Percentiles rank a stretch among this genome's conserved stretches.
phyloP scores from a whole-genome alignment of 2,888 invertebrate genomes.

The Escarpia spicata region DNA sequence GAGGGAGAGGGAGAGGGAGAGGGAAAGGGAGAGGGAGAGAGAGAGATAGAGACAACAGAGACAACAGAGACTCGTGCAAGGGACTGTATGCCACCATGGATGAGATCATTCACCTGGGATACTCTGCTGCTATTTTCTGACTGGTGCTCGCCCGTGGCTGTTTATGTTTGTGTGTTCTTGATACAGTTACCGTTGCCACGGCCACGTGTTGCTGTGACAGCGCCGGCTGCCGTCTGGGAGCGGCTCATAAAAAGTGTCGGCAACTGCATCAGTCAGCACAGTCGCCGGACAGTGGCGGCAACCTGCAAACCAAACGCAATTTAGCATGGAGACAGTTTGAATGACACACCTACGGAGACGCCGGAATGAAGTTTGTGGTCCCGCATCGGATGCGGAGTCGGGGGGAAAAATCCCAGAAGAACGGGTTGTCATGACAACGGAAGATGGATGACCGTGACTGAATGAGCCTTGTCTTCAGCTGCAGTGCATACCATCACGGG shows the following conservation, averaged over 20 bases:
- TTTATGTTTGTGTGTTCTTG: not conserved
- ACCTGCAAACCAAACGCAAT: not conserved
- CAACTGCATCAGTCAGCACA: not conserved
- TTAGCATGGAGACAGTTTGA: not conserved
- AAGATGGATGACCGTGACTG: not conserved
- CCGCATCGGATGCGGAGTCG: not conserved
- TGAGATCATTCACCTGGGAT: conserved; percentile 16
- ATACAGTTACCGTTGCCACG: not conserved
- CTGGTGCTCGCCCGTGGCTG: not conserved
- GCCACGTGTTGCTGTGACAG: conserved; percentile 13
- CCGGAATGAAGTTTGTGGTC: not conserved
- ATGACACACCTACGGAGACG: not conserved
- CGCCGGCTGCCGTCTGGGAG: not conserved
- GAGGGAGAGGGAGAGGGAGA: no score
- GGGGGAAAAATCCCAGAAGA: not conserved
- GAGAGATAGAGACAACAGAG: no score
- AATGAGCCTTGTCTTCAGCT: not conserved
- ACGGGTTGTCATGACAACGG: not conserved
- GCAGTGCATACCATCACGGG: not conserved
- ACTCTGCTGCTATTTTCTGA: not conserved
- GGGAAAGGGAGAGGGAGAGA: no score
- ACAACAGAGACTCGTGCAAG: not conserved
- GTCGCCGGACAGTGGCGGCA: not conserved
- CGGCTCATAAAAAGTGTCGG: not conserved
- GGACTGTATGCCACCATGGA: conserved; percentile 1